These are phyloP conservation scores for Heliocidaris erythrogramma DNA, from an alignment of 35 echinoderm and acorn worm genomes.

Conservation along the genomic window DNA sequence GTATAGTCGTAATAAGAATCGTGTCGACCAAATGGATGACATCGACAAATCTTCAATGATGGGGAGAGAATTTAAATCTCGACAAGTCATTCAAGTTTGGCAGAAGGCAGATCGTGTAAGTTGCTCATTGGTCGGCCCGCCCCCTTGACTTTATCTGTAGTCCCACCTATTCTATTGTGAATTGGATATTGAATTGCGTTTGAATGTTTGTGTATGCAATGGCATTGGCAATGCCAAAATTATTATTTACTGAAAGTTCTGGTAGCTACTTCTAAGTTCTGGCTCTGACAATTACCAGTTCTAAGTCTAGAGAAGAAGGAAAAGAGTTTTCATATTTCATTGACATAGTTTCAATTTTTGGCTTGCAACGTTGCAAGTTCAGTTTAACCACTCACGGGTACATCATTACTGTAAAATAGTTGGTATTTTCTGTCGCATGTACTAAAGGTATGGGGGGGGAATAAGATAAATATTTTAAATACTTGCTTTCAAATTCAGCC, in stretches of 20 bases:
- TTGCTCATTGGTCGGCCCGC: background rate
- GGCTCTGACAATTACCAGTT: too few relatives aligned
- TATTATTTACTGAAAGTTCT: too few relatives aligned
- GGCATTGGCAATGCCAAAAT: background rate
- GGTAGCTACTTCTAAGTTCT: too few relatives aligned
- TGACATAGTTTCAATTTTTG: background rate
- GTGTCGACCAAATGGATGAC: background rate
- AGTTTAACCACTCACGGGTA: too few relatives aligned
- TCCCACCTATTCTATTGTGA: background rate
- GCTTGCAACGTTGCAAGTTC: too few relatives aligned
- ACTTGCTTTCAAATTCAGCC: too few relatives aligned
- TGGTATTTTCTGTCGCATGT: too few relatives aligned
- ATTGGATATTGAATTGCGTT: background rate
- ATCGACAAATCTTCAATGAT: background rate
- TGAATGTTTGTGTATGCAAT: background rate
- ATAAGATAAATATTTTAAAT: too few relatives aligned
- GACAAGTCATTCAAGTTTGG: conserved; percentile 31
- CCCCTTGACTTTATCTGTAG: background rate
- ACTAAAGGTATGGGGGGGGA: too few relatives aligned
- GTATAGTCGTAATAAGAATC: background rate
- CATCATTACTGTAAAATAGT: too few relatives aligned
- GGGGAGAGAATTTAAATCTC: conserved; percentile 3
- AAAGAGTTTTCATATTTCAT: too few relatives aligned
- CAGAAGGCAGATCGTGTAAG: conserved; percentile 23
- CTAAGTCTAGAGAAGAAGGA: too few relatives aligned